Evolutionary conservation across 2,113 vertebrate species (phyloP).

Genomic region (Platycercus adscitus): DNA sequence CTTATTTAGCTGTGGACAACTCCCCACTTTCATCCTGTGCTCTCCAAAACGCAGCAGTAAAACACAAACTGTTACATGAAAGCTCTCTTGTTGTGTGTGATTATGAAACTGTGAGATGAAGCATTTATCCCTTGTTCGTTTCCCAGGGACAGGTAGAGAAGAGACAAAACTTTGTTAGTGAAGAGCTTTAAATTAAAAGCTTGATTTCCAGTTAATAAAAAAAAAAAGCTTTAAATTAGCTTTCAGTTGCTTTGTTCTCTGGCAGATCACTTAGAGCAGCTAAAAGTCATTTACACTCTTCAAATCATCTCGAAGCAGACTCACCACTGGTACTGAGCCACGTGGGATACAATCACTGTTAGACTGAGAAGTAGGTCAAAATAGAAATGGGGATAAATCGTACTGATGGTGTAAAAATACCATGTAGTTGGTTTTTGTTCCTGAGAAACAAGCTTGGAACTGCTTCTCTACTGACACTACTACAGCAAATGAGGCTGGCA

Average conservation of each 20-base stretch:
- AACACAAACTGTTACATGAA: neutral
- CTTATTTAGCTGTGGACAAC: neutral
- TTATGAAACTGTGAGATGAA: neutral
- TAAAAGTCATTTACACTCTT: neutral
- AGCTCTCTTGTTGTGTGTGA: neutral
- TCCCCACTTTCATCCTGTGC: neutral
- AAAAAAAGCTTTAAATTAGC: neutral
- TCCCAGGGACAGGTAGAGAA: neutral
- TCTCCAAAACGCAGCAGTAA: neutral
- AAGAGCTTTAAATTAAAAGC: neutral
- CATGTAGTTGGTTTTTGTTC: neutral
- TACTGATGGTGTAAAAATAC: slow-evolving; percentile 18
- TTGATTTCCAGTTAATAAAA: slow-evolving; percentile 20
- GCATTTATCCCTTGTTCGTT: neutral
- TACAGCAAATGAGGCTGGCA: slow-evolving; percentile 5
- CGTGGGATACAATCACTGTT: neutral
- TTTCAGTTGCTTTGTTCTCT: slow-evolving; percentile 11
- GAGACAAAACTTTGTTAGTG: neutral
- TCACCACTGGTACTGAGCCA: neutral
- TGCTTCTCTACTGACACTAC: neutral
- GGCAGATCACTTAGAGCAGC: neutral
- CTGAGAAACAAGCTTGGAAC: slow-evolving; percentile 11
- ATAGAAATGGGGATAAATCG: neutral
- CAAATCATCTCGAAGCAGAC: neutral
- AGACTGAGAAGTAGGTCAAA: slow-evolving; percentile 47